Evolutionary conservation across 2,113 vertebrate species (phyloP).

Genomic region (Callospermophilus lateralis): DNA sequence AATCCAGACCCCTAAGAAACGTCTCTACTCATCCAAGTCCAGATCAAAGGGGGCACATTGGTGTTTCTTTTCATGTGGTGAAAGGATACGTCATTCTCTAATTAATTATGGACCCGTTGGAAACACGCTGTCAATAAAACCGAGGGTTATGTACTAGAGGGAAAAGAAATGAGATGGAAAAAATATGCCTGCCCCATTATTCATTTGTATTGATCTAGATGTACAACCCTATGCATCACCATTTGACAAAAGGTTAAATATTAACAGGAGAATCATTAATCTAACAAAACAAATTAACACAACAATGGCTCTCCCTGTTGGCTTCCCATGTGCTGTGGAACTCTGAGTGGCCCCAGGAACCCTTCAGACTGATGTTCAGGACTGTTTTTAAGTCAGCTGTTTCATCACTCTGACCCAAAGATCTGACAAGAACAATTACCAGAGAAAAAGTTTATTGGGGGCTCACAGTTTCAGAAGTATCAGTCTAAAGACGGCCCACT

Average conservation of each 20-base stretch:
- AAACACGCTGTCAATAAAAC: conserved; percentile 70
- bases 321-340: not conserved
- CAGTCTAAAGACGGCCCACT: no score
- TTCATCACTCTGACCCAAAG: no score
- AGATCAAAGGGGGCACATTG: not conserved
- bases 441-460: no score
- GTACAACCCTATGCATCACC: conserved; percentile 74
- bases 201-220: conserved; percentile 80
- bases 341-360: not conserved
- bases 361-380: not conserved
- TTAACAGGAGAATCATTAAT: conserved; percentile 84
- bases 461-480: no score
- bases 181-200: conserved; percentile 74
- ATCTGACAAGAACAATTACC: no score
- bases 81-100: conserved; percentile 47
- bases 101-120: conserved; percentile 69
- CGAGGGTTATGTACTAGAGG: conserved; percentile 60
- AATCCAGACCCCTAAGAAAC: not conserved
- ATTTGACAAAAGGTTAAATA: conserved; percentile 84
- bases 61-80: conserved; percentile 47
- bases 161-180: conserved; percentile 75
- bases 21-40: not conserved
- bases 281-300: conserved; percentile 80
- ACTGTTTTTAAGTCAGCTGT: no score
- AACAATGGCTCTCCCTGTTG: conserved; percentile 64